phyloP scores from a whole-genome alignment of 2,888 invertebrate genomes.

The Nephrotoma appendiculata region DNA sequence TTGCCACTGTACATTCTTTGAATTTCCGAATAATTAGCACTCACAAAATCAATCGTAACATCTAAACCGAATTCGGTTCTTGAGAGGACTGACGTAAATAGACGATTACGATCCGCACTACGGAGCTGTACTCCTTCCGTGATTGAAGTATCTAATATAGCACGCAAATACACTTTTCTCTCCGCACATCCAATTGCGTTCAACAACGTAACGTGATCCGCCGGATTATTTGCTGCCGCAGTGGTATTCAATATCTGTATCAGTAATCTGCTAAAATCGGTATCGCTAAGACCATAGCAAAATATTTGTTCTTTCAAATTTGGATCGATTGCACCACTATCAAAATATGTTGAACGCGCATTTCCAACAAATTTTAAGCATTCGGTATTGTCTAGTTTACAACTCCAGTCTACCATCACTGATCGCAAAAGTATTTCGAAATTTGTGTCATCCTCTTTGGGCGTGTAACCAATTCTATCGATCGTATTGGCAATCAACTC shows the following conservation, averaged over 20 bases:
- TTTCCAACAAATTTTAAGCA: conserved; percentile 22
- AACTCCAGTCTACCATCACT: conserved; percentile 24
- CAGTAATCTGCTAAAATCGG: no score
- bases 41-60: conserved; percentile 34
- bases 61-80: conserved; percentile 28
- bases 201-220: conserved; percentile 44
- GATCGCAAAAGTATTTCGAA: conserved; percentile 22
- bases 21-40: conserved; percentile 21
- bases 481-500: conserved; percentile 20
- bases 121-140: not conserved
- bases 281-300: conserved; percentile 22
- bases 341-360: conserved; percentile 16
- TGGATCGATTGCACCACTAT: conserved; percentile 17
- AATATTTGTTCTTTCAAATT: conserved; percentile 25
- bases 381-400: conserved; percentile 20
- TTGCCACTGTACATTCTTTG: not conserved
- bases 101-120: not conserved
- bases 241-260: conserved; percentile 24
- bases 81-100: not conserved
- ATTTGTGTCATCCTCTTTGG: conserved; percentile 22
- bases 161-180: not conserved
- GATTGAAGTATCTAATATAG: not conserved
- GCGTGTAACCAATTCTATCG: conserved; percentile 23
- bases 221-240: conserved; percentile 40
- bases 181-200: conserved; percentile 43